phyloP scores from a whole-genome alignment of 2,113 vertebrate species.

The Cricetomys ansorgei region DNA sequence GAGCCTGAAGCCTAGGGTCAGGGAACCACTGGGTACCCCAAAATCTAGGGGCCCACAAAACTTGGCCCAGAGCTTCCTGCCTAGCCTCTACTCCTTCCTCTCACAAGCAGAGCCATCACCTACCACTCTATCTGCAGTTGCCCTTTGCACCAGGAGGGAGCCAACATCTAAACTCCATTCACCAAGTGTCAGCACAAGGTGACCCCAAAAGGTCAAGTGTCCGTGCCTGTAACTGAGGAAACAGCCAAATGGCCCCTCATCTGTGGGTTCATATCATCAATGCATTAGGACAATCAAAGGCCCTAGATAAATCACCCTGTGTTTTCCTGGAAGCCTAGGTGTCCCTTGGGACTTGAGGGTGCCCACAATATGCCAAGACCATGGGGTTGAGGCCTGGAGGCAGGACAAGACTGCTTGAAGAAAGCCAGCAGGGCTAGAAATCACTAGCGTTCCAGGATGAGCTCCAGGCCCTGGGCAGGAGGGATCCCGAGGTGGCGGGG shows the following conservation, averaged over 20 bases:
- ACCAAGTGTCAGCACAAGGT: background rate
- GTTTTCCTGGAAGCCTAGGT: background rate
- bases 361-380: background rate
- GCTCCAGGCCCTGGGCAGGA: background rate
- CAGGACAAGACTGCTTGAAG: background rate
- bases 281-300: background rate
- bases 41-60: background rate
- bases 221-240: fast-evolving
- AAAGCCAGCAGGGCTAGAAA: background rate
- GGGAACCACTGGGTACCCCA: background rate
- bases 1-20: background rate
- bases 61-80: background rate
- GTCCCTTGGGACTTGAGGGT: background rate
- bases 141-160: background rate
- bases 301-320: background rate
- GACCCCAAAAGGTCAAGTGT: background rate
- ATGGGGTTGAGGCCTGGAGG: fast-evolving
- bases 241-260: background rate
- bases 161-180: background rate
- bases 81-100: background rate
- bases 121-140: background rate
- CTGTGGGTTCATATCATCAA: background rate
- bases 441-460: background rate
- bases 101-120: background rate
- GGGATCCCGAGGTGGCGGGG: background rate